Percentiles rank a stretch among this genome's conserved stretches.
Evolutionary conservation across 2,113 vertebrate species (phyloP).

Genomic region (Acrocephalus arundinaceus): DNA sequence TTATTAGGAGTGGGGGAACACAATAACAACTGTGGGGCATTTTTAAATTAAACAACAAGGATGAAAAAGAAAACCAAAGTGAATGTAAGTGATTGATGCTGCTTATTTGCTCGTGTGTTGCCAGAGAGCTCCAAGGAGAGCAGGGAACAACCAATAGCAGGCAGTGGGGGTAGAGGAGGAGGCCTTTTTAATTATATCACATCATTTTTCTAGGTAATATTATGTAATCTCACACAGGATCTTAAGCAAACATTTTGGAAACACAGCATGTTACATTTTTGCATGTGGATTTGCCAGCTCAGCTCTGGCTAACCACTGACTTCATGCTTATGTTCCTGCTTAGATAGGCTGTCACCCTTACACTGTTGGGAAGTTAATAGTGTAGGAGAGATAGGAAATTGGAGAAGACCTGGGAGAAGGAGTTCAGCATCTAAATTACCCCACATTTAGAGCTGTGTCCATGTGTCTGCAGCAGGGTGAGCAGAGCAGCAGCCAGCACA

Average conservation of each 20-base stretch:
- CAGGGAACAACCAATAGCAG: conserved; percentile 12
- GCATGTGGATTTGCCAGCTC: neutral
- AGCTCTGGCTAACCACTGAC: neutral
- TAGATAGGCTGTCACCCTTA: neutral
- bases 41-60: conserved; percentile 52
- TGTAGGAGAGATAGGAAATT: neutral
- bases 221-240: neutral
- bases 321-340: neutral
- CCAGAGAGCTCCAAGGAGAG: conserved; percentile 38
- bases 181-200: conserved; percentile 12
- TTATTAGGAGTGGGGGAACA: neutral
- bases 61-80: conserved; percentile 22
- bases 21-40: conserved; percentile 38
- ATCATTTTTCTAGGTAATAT: neutral
- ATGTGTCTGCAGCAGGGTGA: neutral
- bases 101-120: conserved; percentile 20
- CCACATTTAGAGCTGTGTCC: accelerated
- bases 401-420: neutral
- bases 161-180: neutral
- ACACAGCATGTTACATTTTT: neutral
- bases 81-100: conserved; percentile 42
- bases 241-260: neutral
- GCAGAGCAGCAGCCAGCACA: neutral
- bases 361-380: neutral
- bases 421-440: neutral